phyloP scores from a whole-genome alignment of 2,113 vertebrate species.

The Centrocercus urophasianus region DNA sequence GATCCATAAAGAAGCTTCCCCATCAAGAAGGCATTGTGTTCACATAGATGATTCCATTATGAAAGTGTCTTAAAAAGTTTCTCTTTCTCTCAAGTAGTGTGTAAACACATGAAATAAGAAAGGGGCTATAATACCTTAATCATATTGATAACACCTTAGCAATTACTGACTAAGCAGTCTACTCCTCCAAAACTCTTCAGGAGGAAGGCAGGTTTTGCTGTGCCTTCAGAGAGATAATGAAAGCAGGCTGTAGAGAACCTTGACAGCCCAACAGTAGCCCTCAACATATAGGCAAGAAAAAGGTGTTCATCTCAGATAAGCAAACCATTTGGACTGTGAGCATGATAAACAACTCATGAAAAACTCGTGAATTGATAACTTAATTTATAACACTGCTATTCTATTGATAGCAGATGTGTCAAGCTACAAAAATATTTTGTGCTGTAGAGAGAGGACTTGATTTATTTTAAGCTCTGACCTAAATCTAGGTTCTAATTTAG shows the following conservation, averaged over 20 bases:
- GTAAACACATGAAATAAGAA: neutral
- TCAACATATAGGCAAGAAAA: neutral
- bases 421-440: neutral
- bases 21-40: neutral
- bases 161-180: neutral
- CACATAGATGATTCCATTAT: fast-evolving
- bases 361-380: neutral
- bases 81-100: neutral
- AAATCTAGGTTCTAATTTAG: neutral
- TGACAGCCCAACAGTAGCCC: neutral
- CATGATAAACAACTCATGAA: neutral
- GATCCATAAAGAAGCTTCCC: neutral
- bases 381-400: neutral
- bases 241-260: neutral
- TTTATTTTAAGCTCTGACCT: neutral
- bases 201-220: neutral
- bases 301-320: neutral
- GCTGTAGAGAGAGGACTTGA: neutral
- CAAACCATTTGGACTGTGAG: neutral
- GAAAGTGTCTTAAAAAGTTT: neutral
- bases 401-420: neutral
- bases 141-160: neutral
- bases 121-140: neutral
- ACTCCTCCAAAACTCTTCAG: neutral
- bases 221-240: neutral